A percentile compares a stretch with the other conserved stretches of the same genome.
These are phyloP conservation scores for Triops cancriformis DNA, from an alignment of 1,140 invertebrate species.

Conservation along the genomic window DNA sequence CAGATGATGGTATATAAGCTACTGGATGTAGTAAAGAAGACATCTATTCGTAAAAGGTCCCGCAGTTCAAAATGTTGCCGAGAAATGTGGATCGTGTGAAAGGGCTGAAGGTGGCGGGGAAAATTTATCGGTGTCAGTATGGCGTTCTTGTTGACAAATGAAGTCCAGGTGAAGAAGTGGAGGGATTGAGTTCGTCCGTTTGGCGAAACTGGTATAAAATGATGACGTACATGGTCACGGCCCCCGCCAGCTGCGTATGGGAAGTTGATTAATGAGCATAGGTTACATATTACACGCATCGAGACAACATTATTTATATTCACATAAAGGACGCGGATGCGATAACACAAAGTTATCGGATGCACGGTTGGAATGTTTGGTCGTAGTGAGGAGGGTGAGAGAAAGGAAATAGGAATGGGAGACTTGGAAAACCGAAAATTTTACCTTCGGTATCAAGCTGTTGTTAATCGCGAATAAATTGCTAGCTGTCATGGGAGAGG, in stretches of 20 bases:
- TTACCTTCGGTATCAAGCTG: not conserved
- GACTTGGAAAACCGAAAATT: too few relatives aligned
- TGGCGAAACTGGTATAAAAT: not conserved
- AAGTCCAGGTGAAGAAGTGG: not conserved
- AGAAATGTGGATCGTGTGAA: not conserved
- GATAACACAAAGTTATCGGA: not conserved
- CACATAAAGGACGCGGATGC: not conserved
- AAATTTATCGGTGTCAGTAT: not conserved
- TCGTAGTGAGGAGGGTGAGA: too few relatives aligned
- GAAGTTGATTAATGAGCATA: not conserved
- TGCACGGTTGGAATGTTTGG: not conserved
- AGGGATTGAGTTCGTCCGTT: not conserved
- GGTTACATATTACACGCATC: not conserved
- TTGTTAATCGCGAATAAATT: not conserved
- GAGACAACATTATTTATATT: not conserved
- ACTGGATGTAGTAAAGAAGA: too few relatives aligned
- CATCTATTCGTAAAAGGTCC: too few relatives aligned
- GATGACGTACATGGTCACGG: not conserved
- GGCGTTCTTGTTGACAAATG: not conserved
- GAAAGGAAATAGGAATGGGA: too few relatives aligned
- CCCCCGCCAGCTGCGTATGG: not conserved
- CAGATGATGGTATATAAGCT: too few relatives aligned
- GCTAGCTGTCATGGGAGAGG: not conserved
- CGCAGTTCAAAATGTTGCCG: too few relatives aligned
- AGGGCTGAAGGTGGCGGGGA: not conserved